A percentile compares a stretch with the other conserved stretches of the same genome.
These are phyloP conservation scores for Tympanuchus pallidicinctus DNA, from an alignment of 2,113 vertebrate species.

Conservation along the genomic window DNA sequence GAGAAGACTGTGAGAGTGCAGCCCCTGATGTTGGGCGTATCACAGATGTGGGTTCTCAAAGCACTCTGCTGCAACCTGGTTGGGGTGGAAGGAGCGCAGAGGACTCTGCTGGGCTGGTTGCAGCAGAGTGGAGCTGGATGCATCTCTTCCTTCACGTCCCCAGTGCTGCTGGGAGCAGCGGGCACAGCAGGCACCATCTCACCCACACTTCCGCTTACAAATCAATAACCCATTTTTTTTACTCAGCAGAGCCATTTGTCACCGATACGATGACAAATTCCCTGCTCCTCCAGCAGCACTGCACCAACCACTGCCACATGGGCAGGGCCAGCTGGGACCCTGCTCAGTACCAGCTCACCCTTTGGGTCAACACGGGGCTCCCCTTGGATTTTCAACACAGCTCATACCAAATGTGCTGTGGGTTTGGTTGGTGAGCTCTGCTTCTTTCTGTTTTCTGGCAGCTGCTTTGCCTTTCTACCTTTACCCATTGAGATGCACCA, in stretches of 20 bases:
- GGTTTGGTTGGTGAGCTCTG: background rate
- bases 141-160: background rate
- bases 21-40: rapidly evolving
- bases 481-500: background rate
- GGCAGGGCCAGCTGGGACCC: rapidly evolving
- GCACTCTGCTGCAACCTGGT: background rate
- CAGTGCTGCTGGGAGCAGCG: background rate
- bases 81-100: background rate
- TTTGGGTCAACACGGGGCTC: background rate
- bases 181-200: background rate
- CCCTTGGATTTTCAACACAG: background rate
- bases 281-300: background rate
- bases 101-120: background rate
- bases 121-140: background rate
- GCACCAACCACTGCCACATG: rapidly evolving
- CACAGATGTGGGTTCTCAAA: background rate
- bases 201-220: background rate
- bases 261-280: background rate
- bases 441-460: background rate
- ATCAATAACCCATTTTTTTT: constrained; percentile 51
- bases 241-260: constrained; percentile 31
- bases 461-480: background rate
- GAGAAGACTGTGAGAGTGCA: background rate
- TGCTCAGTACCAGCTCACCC: rapidly evolving
- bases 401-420: background rate